These are phyloP conservation scores for Rhynchonycteris naso DNA, from an alignment of 2,797 vertebrate genomes.

Conservation along the genomic window DNA sequence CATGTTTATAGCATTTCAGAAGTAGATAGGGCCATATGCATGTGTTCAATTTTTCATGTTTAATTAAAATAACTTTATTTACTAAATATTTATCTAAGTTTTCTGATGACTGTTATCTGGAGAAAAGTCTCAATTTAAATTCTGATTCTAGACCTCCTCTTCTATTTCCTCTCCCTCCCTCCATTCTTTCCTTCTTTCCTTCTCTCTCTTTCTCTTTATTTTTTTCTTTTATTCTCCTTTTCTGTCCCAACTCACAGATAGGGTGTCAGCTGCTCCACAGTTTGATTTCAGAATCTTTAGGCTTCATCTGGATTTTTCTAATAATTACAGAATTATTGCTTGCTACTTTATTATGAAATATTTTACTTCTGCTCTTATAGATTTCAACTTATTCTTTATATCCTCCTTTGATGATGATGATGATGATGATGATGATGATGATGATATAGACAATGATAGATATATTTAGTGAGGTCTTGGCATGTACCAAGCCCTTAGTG, in stretches of 20 bases:
- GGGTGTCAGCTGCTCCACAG: neutral
- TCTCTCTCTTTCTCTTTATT: neutral
- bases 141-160: neutral
- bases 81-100: neutral
- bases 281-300: constrained; percentile 37
- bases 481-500: neutral
- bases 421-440: neutral
- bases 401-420: neutral
- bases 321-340: neutral
- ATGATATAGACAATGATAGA: neutral
- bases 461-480: neutral
- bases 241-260: neutral
- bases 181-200: fast-evolving
- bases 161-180: neutral
- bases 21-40: neutral
- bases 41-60: neutral
- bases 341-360: constrained; percentile 11
- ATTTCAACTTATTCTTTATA: neutral
- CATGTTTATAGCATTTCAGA: neutral
- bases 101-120: neutral
- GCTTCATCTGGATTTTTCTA: neutral
- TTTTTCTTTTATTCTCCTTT: neutral
- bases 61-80: neutral
- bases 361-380: neutral
- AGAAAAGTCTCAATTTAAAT: neutral